Evolutionary conservation across 2,888 invertebrate genomes (phyloP).

Genomic region (Agriopis aurantiaria): DNA sequence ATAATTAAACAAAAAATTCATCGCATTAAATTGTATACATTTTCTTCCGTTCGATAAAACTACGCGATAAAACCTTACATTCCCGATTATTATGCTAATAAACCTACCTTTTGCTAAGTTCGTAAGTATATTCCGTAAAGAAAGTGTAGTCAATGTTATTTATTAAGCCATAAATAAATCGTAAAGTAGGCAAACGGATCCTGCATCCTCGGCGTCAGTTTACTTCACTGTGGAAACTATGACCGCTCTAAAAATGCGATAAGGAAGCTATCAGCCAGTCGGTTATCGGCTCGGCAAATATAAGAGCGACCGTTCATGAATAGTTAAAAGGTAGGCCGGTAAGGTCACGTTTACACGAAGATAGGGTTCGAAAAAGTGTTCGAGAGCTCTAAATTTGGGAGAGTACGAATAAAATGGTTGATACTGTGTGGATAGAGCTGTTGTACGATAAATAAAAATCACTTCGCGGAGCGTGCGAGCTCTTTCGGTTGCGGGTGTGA

Average conservation of each 20-base stretch:
- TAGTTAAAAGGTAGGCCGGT: conserved; percentile 65
- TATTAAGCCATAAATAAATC: conserved; percentile 43
- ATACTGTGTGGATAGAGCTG: conserved; percentile 53
- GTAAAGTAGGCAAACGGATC: conserved; percentile 37
- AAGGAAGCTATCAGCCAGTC: conserved; percentile 67
- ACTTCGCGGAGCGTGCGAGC: conserved; percentile 66
- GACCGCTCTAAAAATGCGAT: conserved; percentile 66
- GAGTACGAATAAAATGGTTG: conserved; percentile 32
- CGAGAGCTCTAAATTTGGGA: conserved; percentile 43
- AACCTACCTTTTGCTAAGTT: conserved; percentile 35
- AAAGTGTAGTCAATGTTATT: conserved; percentile 40
- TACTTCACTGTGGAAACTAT: conserved; percentile 43
- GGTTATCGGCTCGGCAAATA: conserved; percentile 68
- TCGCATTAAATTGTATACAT: not conserved
- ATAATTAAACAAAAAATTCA: not conserved
- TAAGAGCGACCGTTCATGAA: conserved; percentile 70
- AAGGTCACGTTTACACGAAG: conserved; percentile 33
- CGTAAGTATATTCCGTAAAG: conserved; percentile 30
- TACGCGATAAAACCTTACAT: conserved; percentile 25
- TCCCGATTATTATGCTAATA: conserved; percentile 36
- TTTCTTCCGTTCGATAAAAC: conserved; percentile 3
- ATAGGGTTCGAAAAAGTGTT: conserved; percentile 41
- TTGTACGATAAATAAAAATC: conserved; percentile 69
- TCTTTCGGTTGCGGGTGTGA: conserved; percentile 71
- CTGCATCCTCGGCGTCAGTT: conserved; percentile 38